These are phyloP conservation scores for Prietella phreatophila DNA, from an alignment of 2,113 vertebrate species.

Conservation along the genomic window DNA sequence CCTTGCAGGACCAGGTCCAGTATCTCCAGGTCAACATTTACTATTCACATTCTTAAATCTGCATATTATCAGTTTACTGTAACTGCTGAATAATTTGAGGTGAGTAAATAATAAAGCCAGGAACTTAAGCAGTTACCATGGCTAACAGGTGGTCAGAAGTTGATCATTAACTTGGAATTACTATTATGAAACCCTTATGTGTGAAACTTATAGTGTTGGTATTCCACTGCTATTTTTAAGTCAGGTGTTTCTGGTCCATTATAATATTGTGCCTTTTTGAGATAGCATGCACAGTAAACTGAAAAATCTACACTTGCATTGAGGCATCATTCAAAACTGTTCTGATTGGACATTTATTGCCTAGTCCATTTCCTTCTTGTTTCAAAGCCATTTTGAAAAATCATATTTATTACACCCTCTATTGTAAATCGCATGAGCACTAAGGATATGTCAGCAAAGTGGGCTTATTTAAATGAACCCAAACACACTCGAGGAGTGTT, in stretches of 20 bases:
- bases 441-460: neutral
- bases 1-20: neutral
- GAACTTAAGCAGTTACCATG: conserved; percentile 25
- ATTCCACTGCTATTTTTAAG: neutral
- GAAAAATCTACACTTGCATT: neutral
- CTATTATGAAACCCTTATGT: neutral
- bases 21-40: neutral
- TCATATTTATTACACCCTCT: neutral
- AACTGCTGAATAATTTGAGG: neutral
- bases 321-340: neutral
- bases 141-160: neutral
- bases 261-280: neutral
- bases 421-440: neutral
- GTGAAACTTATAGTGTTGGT: neutral
- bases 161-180: neutral
- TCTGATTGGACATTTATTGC: neutral
- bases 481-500: neutral
- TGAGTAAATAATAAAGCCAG: neutral
- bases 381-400: neutral
- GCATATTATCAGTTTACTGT: neutral
- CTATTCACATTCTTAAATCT: neutral
- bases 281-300: neutral
- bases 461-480: neutral
- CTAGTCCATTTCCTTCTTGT: neutral
- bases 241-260: neutral